phyloP scores from a whole-genome alignment of 2,113 vertebrate species.

The Irena cyanogastra region DNA sequence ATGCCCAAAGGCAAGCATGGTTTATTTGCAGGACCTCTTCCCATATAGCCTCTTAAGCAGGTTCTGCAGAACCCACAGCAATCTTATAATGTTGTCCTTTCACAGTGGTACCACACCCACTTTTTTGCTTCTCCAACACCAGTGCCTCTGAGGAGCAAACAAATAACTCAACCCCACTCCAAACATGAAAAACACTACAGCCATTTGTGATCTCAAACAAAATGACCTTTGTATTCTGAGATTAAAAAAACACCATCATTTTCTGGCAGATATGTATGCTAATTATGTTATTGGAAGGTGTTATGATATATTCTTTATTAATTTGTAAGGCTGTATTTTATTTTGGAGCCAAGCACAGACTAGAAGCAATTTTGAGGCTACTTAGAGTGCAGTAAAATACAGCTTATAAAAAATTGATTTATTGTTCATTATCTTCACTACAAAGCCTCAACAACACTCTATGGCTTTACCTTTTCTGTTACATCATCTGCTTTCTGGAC shows the following conservation, averaged over 20 bases:
- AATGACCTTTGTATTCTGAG: neutral
- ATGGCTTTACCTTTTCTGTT: constrained; percentile 77
- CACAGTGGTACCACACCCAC: neutral
- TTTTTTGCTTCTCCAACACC: neutral
- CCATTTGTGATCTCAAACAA: neutral
- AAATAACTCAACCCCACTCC: neutral
- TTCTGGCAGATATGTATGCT: neutral
- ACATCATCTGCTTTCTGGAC: constrained; percentile 79
- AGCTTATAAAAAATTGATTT: neutral
- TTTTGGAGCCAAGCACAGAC: neutral
- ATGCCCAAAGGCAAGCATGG: neutral
- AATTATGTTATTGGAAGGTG: neutral
- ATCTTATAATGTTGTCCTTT: neutral
- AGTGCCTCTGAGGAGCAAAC: neutral
- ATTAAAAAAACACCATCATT: neutral
- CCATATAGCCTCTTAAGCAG: neutral
- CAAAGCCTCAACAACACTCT: neutral
- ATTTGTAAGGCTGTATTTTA: neutral
- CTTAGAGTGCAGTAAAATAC: neutral
- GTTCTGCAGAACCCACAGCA: neutral
- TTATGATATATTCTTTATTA: neutral
- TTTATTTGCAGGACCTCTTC: neutral
- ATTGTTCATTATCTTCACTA: neutral
- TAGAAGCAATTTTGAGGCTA: neutral
- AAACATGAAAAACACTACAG: neutral